Base-by-base conservation (phyloP, 2,888 invertebrate genomes). In the Colostygia pectinataria region DNA sequence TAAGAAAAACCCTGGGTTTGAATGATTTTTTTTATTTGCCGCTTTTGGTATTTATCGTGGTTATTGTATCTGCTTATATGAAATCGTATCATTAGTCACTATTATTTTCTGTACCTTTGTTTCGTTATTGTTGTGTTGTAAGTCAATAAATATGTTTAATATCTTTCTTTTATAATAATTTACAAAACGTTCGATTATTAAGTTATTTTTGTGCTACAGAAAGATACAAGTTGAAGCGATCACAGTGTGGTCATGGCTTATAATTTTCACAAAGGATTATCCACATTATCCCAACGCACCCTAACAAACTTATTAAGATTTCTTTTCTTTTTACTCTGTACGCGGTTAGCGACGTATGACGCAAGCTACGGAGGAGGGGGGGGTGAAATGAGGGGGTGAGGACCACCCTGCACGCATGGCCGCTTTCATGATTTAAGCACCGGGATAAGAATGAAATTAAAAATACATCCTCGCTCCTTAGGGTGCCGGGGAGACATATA, bases 241-340 rank as follows among this genome's bases (percentile, higher is more conserved):
- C n/a, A n/a, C n/a, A n/a, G n/a, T n/a, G n/a, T n/a, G n/a, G n/a
- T n/a, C 4, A 18, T 3, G 4, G 4, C 18, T 18, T 18, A 6
- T 20, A 18, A 32, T 4, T 18, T 33, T 12, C 12, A 61, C 40
- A 33, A 28, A 32, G 68, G 53, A 73, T n/a, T 62, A 68, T 87
- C 88, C 85, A 77, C 59, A 57, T 45, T 55, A 67, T 38, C 12
- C 75, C 68, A 73, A 60, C 83, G 74, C 79, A 73, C 86, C 87
- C 87, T 90, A 88, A 90, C 89, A 88, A 90, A 89, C 89, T 90
- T 90, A 90, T 89, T 90, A 90, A 89, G 89, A 89, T 88, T 89
- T 89, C 89, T 86, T 89, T 90, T 90, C 89, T 90, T 89, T 89
- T 85, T 88, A 83, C 86, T 80, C 80, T 78, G 85, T 84, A 86